phyloP scores from a whole-genome alignment of 2,888 invertebrate genomes.

The Gortyna flavago region DNA sequence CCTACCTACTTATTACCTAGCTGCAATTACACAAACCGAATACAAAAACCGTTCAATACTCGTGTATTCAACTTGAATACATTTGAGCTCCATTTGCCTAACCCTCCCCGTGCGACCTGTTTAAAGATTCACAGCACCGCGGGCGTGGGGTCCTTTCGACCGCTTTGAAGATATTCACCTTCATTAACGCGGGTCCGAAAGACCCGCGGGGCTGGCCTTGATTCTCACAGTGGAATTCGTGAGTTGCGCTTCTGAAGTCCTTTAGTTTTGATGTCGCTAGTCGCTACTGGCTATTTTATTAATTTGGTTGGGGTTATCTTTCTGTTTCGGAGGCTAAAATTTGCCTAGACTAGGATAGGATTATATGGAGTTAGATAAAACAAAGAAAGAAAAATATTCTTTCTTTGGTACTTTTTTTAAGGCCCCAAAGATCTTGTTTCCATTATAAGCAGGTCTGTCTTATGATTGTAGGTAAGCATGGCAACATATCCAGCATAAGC shows the following conservation, averaged over 20 bases:
- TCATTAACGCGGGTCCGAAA: slow-evolving; percentile 85
- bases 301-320: slow-evolving; percentile 8
- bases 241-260: slow-evolving; percentile 47
- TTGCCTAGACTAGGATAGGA: neutral
- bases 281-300: slow-evolving; percentile 46
- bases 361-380: neutral
- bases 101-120: slow-evolving; percentile 77
- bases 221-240: slow-evolving; percentile 64
- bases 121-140: slow-evolving; percentile 88
- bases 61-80: slow-evolving; percentile 71
- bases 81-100: slow-evolving; percentile 77
- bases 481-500: neutral
- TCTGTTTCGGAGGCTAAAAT: neutral
- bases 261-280: slow-evolving; percentile 56
- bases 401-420: neutral
- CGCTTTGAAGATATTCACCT: slow-evolving; percentile 89
- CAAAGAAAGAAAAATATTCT: neutral
- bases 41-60: slow-evolving; percentile 64
- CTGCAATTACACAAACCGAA: slow-evolving; percentile 44
- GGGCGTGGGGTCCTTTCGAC: slow-evolving; percentile 81
- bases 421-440: neutral
- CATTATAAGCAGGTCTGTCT: neutral
- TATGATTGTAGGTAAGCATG: neutral
- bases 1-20: slow-evolving; percentile 22
- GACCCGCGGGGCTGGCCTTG: slow-evolving; percentile 79